Evolutionary conservation across 2,888 invertebrate genomes (phyloP).

Genomic region (Sepioteuthis lessoniana): DNA sequence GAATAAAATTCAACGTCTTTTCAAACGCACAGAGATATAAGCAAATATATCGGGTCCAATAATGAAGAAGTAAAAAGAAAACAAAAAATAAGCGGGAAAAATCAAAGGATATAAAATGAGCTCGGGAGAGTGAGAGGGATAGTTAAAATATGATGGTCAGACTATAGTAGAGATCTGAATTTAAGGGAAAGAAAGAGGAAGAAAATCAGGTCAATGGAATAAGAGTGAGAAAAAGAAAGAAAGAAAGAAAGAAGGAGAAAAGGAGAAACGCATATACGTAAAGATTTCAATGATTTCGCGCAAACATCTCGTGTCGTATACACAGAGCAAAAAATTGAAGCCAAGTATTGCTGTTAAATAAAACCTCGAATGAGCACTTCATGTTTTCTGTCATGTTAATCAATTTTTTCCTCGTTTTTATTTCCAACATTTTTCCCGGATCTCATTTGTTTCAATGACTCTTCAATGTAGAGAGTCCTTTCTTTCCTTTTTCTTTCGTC

Average conservation of each 20-base stretch:
- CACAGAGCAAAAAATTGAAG: too few species aligned
- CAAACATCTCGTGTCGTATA: too few species aligned
- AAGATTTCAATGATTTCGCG: too few species aligned
- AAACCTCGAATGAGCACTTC: slow-evolving; percentile 8
- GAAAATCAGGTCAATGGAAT: not conserved
- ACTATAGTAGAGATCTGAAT: not conserved
- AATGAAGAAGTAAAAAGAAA: not conserved
- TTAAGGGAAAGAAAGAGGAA: not conserved
- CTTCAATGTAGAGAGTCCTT: not conserved
- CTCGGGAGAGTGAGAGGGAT: not conserved
- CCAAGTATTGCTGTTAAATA: not conserved
- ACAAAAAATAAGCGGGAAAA: not conserved
- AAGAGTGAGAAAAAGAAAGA: not conserved
- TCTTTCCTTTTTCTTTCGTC: not conserved
- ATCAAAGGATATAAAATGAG: not conserved
- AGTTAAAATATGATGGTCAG: not conserved
- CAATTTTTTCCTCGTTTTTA: not conserved
- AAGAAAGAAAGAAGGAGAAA: not conserved
- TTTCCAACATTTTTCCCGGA: not conserved
- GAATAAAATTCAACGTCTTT: too few species aligned
- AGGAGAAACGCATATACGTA: too few species aligned
- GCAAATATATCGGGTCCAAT: too few species aligned
- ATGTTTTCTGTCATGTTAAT: not conserved
- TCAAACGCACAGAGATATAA: too few species aligned
- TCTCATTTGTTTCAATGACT: not conserved